Conservation (phyloP, 2,113 vertebrate species). For the Tragelaphus buxtoni region DNA sequence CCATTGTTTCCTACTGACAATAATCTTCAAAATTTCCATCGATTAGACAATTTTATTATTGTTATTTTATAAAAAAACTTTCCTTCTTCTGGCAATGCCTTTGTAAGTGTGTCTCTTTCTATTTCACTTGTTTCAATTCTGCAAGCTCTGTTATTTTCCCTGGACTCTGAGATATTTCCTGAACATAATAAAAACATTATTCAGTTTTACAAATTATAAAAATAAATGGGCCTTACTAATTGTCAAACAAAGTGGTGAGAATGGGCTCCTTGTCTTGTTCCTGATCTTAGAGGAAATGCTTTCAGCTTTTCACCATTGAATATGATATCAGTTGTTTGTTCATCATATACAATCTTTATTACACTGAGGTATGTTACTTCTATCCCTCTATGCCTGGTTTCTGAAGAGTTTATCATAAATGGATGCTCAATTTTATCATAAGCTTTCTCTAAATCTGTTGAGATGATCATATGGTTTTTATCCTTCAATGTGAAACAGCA, state of each 20-base stretch:
- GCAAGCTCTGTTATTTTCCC: neutral
- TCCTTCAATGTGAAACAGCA: no score
- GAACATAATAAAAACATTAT: neutral
- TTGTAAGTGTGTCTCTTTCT: neutral
- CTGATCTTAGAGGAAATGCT: neutral
- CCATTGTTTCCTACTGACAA: neutral
- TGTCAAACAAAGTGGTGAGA: neutral
- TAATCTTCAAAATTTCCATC: constrained; percentile 11
- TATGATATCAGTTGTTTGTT: neutral
- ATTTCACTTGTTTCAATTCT: neutral
- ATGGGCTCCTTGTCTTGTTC: neutral
- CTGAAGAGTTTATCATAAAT: neutral
- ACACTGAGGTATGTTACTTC: neutral
- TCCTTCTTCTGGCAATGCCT: neutral
- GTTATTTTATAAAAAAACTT: neutral
- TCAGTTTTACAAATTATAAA: neutral
- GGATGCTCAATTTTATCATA: neutral
- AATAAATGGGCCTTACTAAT: neutral
- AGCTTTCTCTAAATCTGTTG: neutral
- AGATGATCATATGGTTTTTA: no score
- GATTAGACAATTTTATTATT: neutral
- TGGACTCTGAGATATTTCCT: neutral
- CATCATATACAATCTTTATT: neutral
- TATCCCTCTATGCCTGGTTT: neutral
- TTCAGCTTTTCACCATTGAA: neutral